These are phyloP conservation scores for Rhagophthalmus giganteus DNA, from an alignment of 2,888 invertebrate genomes.

Conservation along the genomic window DNA sequence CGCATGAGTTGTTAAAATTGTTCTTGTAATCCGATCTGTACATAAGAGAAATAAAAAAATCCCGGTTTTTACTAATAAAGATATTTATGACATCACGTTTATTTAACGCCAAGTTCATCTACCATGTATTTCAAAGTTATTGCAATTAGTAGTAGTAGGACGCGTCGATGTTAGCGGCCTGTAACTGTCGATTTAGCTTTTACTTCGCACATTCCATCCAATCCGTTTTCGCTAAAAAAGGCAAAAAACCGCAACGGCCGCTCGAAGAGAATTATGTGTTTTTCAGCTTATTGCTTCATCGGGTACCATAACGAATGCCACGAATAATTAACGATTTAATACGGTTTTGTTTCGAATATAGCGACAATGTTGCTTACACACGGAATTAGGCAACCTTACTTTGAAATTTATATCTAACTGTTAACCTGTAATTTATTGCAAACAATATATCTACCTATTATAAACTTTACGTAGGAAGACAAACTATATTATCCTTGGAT, in stretches of 20 bases:
- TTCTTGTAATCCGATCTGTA: no score
- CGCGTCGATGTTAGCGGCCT: constrained; percentile 1
- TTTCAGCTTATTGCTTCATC: constrained; percentile 24
- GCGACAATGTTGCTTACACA: no score
- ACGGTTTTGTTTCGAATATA: background rate
- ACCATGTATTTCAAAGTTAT: background rate
- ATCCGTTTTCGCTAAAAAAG: constrained; percentile 19
- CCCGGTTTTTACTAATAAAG: no score
- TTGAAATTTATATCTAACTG: no score
- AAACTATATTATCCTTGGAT: no score
- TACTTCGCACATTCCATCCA: constrained; percentile 20
- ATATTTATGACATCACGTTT: background rate
- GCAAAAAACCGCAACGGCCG: constrained; percentile 12
- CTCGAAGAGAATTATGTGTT: constrained; percentile 21
- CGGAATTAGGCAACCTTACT: no score
- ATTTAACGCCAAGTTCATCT: no score
- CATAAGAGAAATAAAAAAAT: no score
- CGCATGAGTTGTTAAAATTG: no score
- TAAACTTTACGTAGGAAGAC: no score
- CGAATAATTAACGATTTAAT: constrained; percentile 9
- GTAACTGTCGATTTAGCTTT: constrained; percentile 16
- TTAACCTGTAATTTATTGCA: no score
- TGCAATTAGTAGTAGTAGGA: constrained; percentile 9
- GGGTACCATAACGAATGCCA: constrained; percentile 2
- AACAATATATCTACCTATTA: no score